phyloP scores from a whole-genome alignment of 2,113 vertebrate genomes.

The Aegotheles bennettii region DNA sequence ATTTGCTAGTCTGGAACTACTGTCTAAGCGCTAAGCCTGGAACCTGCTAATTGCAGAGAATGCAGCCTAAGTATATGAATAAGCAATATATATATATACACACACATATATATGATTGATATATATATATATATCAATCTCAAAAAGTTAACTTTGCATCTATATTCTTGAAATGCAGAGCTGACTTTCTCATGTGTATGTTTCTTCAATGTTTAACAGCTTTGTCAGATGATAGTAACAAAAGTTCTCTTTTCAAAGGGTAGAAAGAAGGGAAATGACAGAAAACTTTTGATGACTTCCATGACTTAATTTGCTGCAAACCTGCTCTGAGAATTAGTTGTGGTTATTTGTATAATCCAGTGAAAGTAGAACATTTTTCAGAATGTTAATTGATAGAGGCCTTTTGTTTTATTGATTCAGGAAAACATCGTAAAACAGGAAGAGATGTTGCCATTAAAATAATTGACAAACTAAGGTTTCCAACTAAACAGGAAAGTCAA shows the following conservation, averaged over 20 bases:
- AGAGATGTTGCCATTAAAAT: constrained; percentile 98
- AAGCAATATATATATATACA: neutral
- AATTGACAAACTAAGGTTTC: constrained; percentile 96
- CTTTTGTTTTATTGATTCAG: constrained; percentile 71
- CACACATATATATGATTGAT: neutral
- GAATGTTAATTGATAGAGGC: neutral
- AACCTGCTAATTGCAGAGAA: neutral
- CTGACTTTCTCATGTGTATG: neutral
- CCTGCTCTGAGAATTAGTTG: neutral
- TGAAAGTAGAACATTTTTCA: neutral
- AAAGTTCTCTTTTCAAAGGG: neutral
- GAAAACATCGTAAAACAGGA: constrained; percentile 96
- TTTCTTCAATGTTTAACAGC: neutral
- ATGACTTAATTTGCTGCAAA: neutral
- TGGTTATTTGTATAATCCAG: neutral
- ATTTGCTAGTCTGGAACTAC: neutral
- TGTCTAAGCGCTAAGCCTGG: neutral
- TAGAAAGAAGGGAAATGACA: neutral
- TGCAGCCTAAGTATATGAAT: neutral
- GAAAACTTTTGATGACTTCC: neutral
- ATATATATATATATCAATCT: neutral
- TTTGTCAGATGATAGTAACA: neutral
- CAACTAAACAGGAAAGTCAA: constrained; percentile 97
- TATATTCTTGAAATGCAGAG: neutral
- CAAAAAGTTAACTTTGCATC: neutral